These are phyloP conservation scores for Acestrorhynchus altus DNA, from an alignment of 2,797 vertebrate species.

Conservation along the genomic window DNA sequence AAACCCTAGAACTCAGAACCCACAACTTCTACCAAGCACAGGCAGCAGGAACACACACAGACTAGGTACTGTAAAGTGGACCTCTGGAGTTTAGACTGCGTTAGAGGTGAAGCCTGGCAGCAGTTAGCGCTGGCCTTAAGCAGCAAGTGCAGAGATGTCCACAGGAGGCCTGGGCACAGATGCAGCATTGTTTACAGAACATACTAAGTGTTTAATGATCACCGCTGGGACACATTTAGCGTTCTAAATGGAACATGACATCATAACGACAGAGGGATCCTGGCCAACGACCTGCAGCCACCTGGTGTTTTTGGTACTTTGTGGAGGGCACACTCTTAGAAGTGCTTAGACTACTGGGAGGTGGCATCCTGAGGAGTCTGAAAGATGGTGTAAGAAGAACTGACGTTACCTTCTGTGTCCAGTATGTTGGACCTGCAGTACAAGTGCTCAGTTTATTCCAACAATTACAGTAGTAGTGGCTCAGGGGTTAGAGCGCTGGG, in stretches of 20 bases:
- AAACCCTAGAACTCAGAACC: background rate
- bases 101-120: constrained; percentile 2
- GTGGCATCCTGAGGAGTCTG: background rate
- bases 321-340: background rate
- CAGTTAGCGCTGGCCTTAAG: constrained; percentile 2
- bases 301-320: background rate
- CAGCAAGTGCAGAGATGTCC: background rate
- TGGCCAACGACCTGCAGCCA: background rate
- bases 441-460: no score
- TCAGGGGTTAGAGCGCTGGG: no score
- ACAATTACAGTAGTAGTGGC: no score
- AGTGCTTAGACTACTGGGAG: background rate
- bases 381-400: background rate
- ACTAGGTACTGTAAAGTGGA: background rate
- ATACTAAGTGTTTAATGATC: constrained; percentile 38
- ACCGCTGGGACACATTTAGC: constrained; percentile 6
- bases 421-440: background rate
- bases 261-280: background rate
- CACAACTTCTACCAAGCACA: background rate
- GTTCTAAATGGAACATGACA: background rate
- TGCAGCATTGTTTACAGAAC: constrained; percentile 36
- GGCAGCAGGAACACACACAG: background rate
- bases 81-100: background rate
- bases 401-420: background rate
- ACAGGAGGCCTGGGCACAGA: constrained; percentile 7